Evolutionary conservation across 2,797 vertebrate species (phyloP).

Genomic region (Lacerta bilineata): DNA sequence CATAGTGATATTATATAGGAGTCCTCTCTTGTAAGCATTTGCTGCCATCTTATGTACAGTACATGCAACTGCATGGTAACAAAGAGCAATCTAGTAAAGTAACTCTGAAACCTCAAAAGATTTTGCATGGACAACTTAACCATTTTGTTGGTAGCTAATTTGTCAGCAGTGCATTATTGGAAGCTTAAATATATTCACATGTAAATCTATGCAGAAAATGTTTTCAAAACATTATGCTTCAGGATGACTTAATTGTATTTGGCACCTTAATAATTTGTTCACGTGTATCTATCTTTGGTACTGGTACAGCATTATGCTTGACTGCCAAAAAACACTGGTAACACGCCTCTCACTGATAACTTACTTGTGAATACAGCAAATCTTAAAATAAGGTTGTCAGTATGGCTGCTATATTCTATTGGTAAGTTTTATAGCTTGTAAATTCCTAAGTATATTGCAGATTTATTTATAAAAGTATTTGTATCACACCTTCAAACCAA

Average conservation of each 20-base stretch:
- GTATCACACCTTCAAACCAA: not conserved
- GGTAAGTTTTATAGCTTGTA: not conserved
- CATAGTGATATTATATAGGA: slow-evolving; percentile 24
- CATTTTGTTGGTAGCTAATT: not conserved
- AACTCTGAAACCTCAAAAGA: not conserved
- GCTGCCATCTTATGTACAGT: slow-evolving; percentile 83
- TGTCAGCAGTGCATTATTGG: not conserved
- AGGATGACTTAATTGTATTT: not conserved
- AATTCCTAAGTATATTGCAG: not conserved
- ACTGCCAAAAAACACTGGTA: not conserved
- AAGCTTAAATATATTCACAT: not conserved
- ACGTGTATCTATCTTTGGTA: not conserved
- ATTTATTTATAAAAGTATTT: not conserved
- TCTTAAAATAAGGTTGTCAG: not conserved
- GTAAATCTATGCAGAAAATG: not conserved
- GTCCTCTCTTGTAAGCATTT: slow-evolving; percentile 50
- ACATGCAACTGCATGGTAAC: not conserved
- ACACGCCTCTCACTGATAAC: not conserved
- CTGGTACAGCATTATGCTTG: not conserved
- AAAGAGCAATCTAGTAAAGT: not conserved
- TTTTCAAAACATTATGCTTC: slow-evolving; percentile 6
- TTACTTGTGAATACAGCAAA: not conserved
- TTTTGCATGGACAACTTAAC: not conserved
- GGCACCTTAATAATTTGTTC: not conserved
- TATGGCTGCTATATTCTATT: not conserved